Percentiles rank a stretch among this genome's conserved stretches.
These are phyloP conservation scores for Athalia rosae DNA, from an alignment of 2,888 invertebrate species.

Conservation along the genomic window DNA sequence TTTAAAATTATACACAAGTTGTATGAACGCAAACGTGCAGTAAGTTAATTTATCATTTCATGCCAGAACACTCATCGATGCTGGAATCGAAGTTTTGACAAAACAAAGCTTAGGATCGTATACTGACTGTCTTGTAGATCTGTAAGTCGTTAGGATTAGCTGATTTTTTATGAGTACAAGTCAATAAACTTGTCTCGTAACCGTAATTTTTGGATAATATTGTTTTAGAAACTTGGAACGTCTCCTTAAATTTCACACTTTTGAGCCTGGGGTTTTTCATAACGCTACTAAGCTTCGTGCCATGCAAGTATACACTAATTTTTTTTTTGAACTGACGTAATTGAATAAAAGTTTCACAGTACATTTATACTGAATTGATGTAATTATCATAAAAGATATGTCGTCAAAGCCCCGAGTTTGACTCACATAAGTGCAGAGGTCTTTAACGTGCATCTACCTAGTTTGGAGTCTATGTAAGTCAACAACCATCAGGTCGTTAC, in stretches of 20 bases:
- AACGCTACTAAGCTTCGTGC: slow-evolving; percentile 65
- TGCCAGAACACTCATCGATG: slow-evolving; percentile 70
- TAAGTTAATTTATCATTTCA: slow-evolving; percentile 44
- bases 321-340: too few species aligned
- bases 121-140: slow-evolving; percentile 64
- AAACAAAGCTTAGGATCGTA: slow-evolving; percentile 67
- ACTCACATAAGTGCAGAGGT: slow-evolving; percentile 71
- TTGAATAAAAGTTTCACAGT: too few species aligned
- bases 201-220: slow-evolving; percentile 26
- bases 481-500: neutral
- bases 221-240: slow-evolving; percentile 68
- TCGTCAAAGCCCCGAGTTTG: slow-evolving; percentile 70
- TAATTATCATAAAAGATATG: slow-evolving; percentile 68
- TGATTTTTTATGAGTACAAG: neutral
- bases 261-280: slow-evolving; percentile 69
- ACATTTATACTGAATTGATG: too few species aligned
- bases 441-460: slow-evolving; percentile 69
- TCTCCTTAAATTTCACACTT: slow-evolving; percentile 69
- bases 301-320: slow-evolving; percentile 62
- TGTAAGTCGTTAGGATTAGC: slow-evolving; percentile 64
- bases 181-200: neutral
- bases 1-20: neutral
- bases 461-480: slow-evolving; percentile 72
- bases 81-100: slow-evolving; percentile 69
- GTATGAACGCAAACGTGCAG: neutral